phyloP scores from a whole-genome alignment of 2,113 vertebrate genomes.

The Platichthys stellatus region DNA sequence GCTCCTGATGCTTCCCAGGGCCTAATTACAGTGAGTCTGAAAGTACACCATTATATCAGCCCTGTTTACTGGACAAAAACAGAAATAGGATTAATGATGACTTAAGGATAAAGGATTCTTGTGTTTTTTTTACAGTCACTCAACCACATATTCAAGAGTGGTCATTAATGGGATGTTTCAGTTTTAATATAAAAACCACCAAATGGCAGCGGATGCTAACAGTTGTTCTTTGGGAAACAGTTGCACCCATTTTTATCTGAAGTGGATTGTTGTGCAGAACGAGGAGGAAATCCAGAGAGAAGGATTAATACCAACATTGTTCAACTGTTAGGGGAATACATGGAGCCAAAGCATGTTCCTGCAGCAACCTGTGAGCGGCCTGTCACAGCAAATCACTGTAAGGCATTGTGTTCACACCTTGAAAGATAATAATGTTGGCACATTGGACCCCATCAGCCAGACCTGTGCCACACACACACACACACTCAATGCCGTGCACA shows the following conservation, averaged over 20 bases:
- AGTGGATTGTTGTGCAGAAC: background rate
- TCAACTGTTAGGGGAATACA: constrained; percentile 15
- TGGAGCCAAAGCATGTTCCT: constrained; percentile 2
- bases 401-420: constrained; percentile 13
- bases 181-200: constrained; percentile 26
- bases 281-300: constrained; percentile 17
- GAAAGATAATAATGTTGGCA: constrained; percentile 33
- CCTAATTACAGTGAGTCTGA: constrained; percentile 42
- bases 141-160: background rate
- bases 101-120: constrained; percentile 1
- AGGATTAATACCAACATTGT: constrained; percentile 13
- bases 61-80: background rate
- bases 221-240: too few relatives aligned
- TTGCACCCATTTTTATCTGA: too few relatives aligned
- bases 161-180: constrained; percentile 34
- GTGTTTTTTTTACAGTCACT: background rate
- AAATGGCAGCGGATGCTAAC: constrained; percentile 44
- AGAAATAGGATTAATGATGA: background rate
- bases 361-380: constrained; percentile 2
- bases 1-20: background rate
- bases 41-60: constrained; percentile 14
- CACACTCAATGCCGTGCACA: background rate
- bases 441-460: constrained; percentile 20
- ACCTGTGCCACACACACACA: background rate
- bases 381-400: constrained; percentile 16